Percentiles rank a stretch among this genome's conserved stretches.
phyloP scores from a whole-genome alignment of 2,888 invertebrate species.

The Dryocosmus kuriphilus region DNA sequence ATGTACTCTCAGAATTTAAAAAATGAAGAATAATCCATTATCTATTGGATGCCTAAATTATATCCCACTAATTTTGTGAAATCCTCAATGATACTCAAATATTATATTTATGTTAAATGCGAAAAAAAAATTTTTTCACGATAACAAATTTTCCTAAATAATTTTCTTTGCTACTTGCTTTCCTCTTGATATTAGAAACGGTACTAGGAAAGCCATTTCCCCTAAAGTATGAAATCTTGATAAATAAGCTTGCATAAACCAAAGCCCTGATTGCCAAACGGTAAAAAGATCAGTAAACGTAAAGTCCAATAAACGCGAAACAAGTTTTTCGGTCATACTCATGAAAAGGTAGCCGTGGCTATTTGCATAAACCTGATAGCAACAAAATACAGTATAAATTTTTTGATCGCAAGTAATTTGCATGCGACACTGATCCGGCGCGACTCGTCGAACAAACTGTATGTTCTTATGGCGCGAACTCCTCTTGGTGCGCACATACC shows the following conservation, averaged over 20 bases:
- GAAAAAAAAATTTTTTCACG: too few species aligned
- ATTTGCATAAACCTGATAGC: slow-evolving; percentile 36
- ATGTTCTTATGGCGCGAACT: slow-evolving; percentile 53
- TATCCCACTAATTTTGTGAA: too few species aligned
- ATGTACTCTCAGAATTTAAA: too few species aligned
- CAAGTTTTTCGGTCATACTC: slow-evolving; percentile 34
- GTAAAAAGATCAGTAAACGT: not conserved
- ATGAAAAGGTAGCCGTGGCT: slow-evolving; percentile 32
- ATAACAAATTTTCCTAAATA: not conserved
- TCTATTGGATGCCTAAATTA: too few species aligned
- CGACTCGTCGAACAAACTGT: slow-evolving; percentile 63
- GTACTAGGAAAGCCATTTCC: slow-evolving; percentile 11
- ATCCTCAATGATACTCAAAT: too few species aligned
- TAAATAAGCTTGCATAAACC: not conserved
- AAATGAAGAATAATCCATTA: too few species aligned
- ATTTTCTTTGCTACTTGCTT: not conserved
- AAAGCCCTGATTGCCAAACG: slow-evolving; percentile 3
- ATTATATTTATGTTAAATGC: too few species aligned
- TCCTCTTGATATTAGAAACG: not conserved
- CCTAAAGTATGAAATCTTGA: not conserved
- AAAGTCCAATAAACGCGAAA: slow-evolving; percentile 22
- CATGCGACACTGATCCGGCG: slow-evolving; percentile 60
- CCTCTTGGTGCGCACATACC: slow-evolving; percentile 45
- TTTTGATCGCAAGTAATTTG: slow-evolving; percentile 58
- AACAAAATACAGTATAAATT: slow-evolving; percentile 24